Conservation (phyloP, 1,140 invertebrate species). For the Pygmarrhopalites habei region DNA sequence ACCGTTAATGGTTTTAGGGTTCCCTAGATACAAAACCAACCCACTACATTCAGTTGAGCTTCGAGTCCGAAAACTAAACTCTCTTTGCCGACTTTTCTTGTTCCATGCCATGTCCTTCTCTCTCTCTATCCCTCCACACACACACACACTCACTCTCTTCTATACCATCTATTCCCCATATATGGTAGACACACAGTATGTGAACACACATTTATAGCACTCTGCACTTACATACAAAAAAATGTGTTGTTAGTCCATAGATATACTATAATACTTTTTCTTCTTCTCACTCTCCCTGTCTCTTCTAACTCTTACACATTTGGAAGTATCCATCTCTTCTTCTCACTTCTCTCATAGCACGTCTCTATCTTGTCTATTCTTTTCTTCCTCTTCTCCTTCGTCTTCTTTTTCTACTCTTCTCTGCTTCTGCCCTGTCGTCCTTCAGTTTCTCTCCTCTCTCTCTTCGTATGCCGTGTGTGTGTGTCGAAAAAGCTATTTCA, state of each 20-base stretch:
- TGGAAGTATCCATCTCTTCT: background rate
- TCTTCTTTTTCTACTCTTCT: background rate
- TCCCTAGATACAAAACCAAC: constrained; percentile 26
- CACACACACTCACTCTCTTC: background rate
- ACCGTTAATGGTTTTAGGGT: constrained; percentile 37
- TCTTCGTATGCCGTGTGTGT: background rate
- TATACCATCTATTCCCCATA: background rate
- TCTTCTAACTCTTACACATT: background rate
- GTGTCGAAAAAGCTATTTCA: background rate
- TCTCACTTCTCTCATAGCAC: background rate
- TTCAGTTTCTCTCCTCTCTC: background rate
- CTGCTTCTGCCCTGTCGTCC: background rate
- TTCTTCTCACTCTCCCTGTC: background rate
- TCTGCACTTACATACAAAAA: background rate
- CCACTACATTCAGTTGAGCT: constrained; percentile 12
- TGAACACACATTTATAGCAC: constrained; percentile 6
- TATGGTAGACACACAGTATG: background rate
- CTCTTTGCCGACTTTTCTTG: background rate
- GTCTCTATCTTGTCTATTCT: background rate
- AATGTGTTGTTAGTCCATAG: constrained; percentile 4
- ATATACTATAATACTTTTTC: background rate
- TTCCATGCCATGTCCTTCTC: background rate
- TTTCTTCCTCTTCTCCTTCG: too few species aligned
- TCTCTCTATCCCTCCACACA: background rate
- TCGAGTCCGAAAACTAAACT: constrained; percentile 4